Conservation (phyloP, 2,888 invertebrate species). For the Eubasilissa splendida region DNA sequence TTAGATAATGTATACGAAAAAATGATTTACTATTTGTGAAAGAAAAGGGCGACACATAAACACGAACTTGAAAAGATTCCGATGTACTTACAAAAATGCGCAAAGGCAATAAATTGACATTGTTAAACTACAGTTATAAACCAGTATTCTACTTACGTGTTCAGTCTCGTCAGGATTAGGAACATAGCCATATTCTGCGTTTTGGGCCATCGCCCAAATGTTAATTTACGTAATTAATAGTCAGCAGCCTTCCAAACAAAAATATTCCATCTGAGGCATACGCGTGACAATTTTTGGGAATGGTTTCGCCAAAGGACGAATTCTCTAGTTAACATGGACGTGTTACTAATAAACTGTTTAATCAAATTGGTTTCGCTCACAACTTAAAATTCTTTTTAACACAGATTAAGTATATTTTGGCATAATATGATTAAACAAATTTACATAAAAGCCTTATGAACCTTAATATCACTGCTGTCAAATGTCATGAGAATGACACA, state of each 20-base stretch:
- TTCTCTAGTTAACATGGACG: constrained; percentile 50
- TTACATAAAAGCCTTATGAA: constrained; percentile 49
- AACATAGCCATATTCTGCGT: constrained; percentile 52
- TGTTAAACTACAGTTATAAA: constrained; percentile 48
- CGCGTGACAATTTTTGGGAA: constrained; percentile 50
- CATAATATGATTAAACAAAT: constrained; percentile 55
- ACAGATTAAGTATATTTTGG: constrained; percentile 36
- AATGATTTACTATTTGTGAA: too few species aligned
- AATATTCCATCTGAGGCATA: constrained; percentile 52
- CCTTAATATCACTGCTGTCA: constrained; percentile 53
- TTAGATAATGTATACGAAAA: too few species aligned
- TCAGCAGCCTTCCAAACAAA: constrained; percentile 49
- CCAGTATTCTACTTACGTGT: constrained; percentile 47
- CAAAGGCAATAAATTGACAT: constrained; percentile 27
- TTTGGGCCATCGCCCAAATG: constrained; percentile 55
- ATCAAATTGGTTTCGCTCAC: constrained; percentile 22
- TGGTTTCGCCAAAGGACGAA: constrained; percentile 44
- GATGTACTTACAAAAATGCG: constrained; percentile 10
- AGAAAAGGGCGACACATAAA: too few species aligned
- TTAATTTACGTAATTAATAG: constrained; percentile 47
- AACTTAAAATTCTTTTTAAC: constrained; percentile 15
- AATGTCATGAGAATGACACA: constrained; percentile 57
- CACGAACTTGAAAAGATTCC: too few species aligned
- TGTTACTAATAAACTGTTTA: constrained; percentile 39
- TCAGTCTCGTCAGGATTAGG: constrained; percentile 51